phyloP scores from a whole-genome alignment of 2,113 vertebrate species.

The Butorides virescens region DNA sequence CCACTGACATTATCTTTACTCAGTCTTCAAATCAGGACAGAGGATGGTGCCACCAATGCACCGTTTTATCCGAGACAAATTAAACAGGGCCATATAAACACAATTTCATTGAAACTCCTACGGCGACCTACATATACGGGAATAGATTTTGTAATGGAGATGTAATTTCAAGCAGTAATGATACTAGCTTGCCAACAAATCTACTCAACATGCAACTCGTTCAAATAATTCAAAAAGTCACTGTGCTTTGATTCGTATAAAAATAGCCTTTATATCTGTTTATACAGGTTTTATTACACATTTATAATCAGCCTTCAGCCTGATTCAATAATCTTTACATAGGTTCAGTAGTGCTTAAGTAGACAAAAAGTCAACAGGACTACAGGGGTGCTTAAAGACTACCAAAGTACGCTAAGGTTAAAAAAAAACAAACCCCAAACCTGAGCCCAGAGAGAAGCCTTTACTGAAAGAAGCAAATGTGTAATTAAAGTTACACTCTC shows the following conservation, averaged over 20 bases:
- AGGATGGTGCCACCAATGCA: not conserved
- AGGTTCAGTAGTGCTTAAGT: not conserved
- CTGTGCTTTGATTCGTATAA: not conserved
- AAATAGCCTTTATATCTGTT: not conserved
- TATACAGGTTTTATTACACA: not conserved
- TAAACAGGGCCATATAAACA: not conserved
- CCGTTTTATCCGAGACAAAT: not conserved
- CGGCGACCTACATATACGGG: accelerated
- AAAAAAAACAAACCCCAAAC: not conserved
- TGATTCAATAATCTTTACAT: not conserved
- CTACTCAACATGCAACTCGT: not conserved
- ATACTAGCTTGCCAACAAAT: not conserved
- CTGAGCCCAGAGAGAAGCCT: not conserved
- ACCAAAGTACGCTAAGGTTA: not conserved
- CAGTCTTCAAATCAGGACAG: not conserved
- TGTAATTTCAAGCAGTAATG: not conserved
- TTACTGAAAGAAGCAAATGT: not conserved
- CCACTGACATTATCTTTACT: not conserved
- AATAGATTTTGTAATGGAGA: not conserved
- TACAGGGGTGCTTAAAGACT: not conserved
- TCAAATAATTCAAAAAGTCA: not conserved
- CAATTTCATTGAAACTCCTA: not conserved
- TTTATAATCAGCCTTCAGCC: not conserved
- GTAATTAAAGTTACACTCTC: slow-evolving; percentile 1
- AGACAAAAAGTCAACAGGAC: not conserved